A percentile compares a stretch with the other conserved stretches of the same genome.
These are phyloP conservation scores for Archocentrus centrarchus DNA, from an alignment of 2,113 vertebrate species.

Conservation along the genomic window DNA sequence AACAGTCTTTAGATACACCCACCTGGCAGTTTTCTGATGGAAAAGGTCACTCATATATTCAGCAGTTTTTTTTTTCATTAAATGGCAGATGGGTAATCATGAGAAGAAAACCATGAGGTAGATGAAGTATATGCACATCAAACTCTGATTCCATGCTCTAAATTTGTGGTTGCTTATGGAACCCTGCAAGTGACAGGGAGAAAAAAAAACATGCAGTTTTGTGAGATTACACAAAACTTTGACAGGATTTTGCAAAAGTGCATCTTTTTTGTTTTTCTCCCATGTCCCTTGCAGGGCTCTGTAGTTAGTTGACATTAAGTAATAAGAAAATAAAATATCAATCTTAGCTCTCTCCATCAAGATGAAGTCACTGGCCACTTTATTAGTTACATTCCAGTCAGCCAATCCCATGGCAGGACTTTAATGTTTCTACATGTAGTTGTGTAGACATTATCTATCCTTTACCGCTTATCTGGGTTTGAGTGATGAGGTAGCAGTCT, in stretches of 20 bases:
- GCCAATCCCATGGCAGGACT: neutral
- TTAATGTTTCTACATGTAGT: neutral
- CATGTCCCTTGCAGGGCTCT: neutral
- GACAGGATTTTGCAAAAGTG: too few species aligned
- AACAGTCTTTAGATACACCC: constrained; percentile 16
- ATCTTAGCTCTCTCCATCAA: neutral
- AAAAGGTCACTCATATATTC: constrained; percentile 35
- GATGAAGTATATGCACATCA: neutral
- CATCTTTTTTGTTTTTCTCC: too few species aligned
- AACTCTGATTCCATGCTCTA: neutral
- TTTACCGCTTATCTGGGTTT: too few species aligned
- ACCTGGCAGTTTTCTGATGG: constrained; percentile 3
- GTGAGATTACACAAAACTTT: too few species aligned
- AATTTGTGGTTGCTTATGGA: too few species aligned
- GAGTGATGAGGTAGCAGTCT: too few species aligned
- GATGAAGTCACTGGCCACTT: neutral
- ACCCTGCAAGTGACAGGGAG: too few species aligned
- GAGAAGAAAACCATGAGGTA: constrained; percentile 1
- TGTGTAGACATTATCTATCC: neutral
- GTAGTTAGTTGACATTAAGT: neutral
- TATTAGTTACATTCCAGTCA: neutral
- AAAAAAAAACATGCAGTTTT: too few species aligned
- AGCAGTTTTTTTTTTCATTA: neutral
- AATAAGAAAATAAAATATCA: neutral
- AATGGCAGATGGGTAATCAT: neutral